Evolutionary conservation across 2,113 vertebrate genomes (phyloP), one percentile per base, ranked within the genome.

Genomic region (Ivindomyrus marchei): DNA sequence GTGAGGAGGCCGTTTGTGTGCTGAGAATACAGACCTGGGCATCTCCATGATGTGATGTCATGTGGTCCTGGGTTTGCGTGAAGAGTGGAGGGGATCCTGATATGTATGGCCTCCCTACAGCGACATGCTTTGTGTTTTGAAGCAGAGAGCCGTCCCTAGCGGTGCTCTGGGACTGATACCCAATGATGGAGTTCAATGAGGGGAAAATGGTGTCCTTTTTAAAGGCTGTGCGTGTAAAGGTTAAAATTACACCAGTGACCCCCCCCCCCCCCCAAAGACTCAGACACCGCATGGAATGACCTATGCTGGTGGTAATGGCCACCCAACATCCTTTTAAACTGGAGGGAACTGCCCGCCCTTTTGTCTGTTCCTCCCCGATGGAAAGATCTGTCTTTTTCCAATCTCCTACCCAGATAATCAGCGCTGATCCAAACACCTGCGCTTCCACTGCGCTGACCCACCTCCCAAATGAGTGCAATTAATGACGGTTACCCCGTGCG

Each of bases 191-290:
- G 70, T 39, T 77, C 70, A 31, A 77, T 77, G 70, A 39, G 36
- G 15, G 36, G 17, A 39, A 39, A 42, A 80, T 80, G 74, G 13
- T 74, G 93, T 91, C 88, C 80, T 94, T 88, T 95, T 95, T 96
- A 93, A 66, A 89, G 49, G 91, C 93, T 95, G 94, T 93, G 94
- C 90, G 92, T 94, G 90, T 46, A 45, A 92, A 94, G 95, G 93
- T 90, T 92, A 77, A 47, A 85, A 24, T 46, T 84, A 46, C 21
- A 47, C 45, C 21, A 89, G 58, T 83, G 90, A 89, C 83, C 88
- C 85, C 49, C 85, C 42, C 52, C 62, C 8, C 31, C 15, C 36
- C 4, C 1, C 5, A 19, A 90, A 89, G 88, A 91, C 89, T 70
- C 93, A 93, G 88, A 15, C 36, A 92, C 85, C 5, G 83, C 42